Evolutionary conservation across 2,797 vertebrate species (phyloP).

Genomic region (Pangasius macronema): DNA sequence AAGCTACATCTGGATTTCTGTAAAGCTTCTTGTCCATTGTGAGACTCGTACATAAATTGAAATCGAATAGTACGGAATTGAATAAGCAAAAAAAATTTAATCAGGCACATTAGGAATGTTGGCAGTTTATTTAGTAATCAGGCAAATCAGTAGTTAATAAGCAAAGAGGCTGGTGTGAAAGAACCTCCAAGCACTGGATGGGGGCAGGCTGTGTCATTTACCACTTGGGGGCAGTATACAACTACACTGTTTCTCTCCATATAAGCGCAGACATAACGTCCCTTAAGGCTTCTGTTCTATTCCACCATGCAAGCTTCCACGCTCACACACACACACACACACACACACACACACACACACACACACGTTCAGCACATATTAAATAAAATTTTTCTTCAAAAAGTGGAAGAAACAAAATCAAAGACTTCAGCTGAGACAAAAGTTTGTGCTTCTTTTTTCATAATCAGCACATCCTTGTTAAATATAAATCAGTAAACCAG

Average conservation of each 20-base stretch:
- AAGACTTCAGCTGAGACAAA: not conserved
- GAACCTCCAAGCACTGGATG: not conserved
- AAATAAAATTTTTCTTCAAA: not conserved
- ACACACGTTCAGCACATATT: not conserved
- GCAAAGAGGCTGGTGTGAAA: not conserved
- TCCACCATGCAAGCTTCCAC: not conserved
- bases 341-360: not conserved
- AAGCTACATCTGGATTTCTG: not conserved
- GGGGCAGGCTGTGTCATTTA: not conserved
- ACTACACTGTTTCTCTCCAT: not conserved
- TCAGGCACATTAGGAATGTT: not conserved
- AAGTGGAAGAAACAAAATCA: not conserved
- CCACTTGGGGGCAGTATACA: constrained; percentile 32
- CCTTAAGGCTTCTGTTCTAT: not conserved
- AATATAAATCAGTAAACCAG: not conserved
- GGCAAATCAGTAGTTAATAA: not conserved
- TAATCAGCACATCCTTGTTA: not conserved
- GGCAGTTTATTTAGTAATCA: not conserved
- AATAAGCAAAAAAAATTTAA: not conserved
- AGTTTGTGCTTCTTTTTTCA: not conserved
- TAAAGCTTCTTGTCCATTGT: not conserved
- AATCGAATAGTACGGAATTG: not conserved
- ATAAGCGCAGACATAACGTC: not conserved
- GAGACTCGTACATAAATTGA: not conserved
- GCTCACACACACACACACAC: not conserved